phyloP scores from a whole-genome alignment of 2,888 invertebrate genomes.

The Marronus borbonicus region DNA sequence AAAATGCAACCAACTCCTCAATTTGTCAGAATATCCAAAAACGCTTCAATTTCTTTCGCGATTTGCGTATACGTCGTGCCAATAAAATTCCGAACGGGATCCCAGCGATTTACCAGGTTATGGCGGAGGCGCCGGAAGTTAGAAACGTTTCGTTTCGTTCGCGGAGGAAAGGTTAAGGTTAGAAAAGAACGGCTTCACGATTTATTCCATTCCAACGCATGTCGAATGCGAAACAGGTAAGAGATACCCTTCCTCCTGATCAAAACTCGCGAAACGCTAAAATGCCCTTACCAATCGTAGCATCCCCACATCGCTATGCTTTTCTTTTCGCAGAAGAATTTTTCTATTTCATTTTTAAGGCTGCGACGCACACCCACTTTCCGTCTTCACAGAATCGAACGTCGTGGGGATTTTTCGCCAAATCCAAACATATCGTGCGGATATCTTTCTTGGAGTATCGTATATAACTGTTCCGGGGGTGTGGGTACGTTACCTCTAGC shows the following conservation, averaged over 20 bases:
- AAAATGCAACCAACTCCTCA: conserved; percentile 73
- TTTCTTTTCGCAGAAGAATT: conserved; percentile 30
- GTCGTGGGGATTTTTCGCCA: background rate
- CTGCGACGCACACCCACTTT: background rate
- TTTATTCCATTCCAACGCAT: conserved; percentile 27
- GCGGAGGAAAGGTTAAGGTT: background rate
- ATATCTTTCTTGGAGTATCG: conserved; percentile 13
- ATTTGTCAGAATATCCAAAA: conserved; percentile 72
- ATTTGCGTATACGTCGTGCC: conserved; percentile 12
- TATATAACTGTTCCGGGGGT: conserved; percentile 10
- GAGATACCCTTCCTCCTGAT: background rate
- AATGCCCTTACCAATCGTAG: background rate
- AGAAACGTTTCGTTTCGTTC: background rate
- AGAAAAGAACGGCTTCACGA: background rate
- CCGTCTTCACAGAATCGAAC: background rate
- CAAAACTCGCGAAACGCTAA: conserved; percentile 32
- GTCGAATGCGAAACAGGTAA: conserved; percentile 35
- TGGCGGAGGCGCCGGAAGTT: conserved; percentile 30
- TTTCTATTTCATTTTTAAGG: conserved; percentile 47
- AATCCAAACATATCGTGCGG: conserved; percentile 40
- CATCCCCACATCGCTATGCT: background rate
- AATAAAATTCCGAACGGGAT: conserved; percentile 20
- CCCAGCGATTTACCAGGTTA: background rate
- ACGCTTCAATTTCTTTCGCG: conserved; percentile 64
- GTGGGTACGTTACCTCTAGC: background rate